phyloP scores from a whole-genome alignment of 2,113 vertebrate species.

The Dasypus novemcinctus region DNA sequence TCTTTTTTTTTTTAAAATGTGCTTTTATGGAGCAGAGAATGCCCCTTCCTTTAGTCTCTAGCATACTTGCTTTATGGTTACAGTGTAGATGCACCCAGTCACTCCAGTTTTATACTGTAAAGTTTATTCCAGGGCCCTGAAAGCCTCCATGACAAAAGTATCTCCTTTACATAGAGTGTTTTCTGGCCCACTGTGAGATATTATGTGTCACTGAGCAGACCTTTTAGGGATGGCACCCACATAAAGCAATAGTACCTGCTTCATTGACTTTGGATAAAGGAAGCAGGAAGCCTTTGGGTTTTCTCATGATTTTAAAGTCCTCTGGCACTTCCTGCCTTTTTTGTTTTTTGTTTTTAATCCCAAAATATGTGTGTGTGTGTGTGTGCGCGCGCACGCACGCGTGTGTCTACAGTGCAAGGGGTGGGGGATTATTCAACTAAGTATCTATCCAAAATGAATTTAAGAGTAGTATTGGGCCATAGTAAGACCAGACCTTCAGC shows the following conservation, averaged over 20 bases:
- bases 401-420: background rate
- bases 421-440: background rate
- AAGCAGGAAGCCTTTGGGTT: background rate
- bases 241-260: background rate
- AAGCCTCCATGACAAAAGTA: background rate
- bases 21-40: background rate
- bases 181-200: background rate
- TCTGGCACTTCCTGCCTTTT: background rate
- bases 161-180: background rate
- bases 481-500: conserved; percentile 7
- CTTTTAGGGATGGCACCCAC: background rate
- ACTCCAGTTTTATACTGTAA: background rate
- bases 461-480: background rate
- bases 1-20: too few relatives aligned
- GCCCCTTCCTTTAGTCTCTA: background rate
- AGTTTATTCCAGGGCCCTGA: background rate
- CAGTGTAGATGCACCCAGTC: background rate
- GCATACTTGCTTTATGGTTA: background rate
- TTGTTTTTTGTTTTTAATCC: background rate
- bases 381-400: too few relatives aligned
- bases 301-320: background rate
- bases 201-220: background rate
- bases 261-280: background rate
- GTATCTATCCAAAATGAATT: conserved; percentile 31
- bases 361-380: background rate